Evolutionary conservation across 2,113 vertebrate species (phyloP).

Genomic region (Chionis minor): DNA sequence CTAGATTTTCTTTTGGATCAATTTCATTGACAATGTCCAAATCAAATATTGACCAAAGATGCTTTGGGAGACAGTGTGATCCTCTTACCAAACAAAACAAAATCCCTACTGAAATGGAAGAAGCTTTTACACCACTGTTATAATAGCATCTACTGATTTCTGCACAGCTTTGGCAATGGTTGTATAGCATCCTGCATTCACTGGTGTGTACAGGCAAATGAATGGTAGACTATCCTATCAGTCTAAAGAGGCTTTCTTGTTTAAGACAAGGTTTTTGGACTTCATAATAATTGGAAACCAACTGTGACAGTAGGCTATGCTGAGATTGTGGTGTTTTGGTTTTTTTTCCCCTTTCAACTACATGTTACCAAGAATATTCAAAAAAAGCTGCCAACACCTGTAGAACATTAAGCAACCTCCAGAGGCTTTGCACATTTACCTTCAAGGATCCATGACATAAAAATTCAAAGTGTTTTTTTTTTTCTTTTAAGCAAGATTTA

Average conservation of each 20-base stretch:
- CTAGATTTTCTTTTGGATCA: neutral
- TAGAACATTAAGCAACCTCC: neutral
- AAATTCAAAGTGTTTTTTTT: neutral
- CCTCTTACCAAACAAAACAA: neutral
- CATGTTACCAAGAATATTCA: neutral
- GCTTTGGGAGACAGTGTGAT: neutral
- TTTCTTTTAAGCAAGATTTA: neutral
- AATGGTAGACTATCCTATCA: accelerated
- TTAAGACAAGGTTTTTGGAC: neutral
- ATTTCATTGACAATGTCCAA: neutral
- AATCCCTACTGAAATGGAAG: neutral
- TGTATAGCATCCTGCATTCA: neutral
- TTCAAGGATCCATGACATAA: neutral
- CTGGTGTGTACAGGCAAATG: neutral
- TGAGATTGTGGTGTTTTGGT: neutral
- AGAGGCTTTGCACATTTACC: neutral
- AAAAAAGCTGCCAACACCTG: neutral
- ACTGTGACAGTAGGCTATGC: neutral
- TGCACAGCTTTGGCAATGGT: neutral
- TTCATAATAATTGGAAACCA: neutral
- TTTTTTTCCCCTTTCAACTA: neutral
- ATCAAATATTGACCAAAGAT: neutral
- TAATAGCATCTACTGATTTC: neutral
- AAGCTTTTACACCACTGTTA: neutral
- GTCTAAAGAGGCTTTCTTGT: neutral